Evolutionary conservation across 2,888 invertebrate genomes (phyloP), one percentile per base, ranked within the genome.

Genomic region (Drymonia ruficornis): DNA sequence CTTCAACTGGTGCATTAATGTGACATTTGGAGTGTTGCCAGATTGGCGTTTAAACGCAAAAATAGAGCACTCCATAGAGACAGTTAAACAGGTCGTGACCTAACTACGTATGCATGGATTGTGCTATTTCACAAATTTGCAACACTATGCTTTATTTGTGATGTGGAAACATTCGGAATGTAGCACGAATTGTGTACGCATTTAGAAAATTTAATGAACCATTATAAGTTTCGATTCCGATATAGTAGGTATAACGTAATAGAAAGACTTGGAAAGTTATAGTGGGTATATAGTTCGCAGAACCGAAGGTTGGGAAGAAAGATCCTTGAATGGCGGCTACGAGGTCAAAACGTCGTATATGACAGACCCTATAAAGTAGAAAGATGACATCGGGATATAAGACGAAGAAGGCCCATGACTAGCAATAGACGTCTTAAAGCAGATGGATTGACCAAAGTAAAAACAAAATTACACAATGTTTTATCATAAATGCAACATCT

Each of bases 41-140:
- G 29, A 34, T 47, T 47, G 47, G 47, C 34, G 34, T 47, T 34
- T 47, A 34, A 47, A 47, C 31, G 45, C 45, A 45, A 47, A 47
- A 47, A 47, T 34, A 47, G 47, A 34, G 34, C 47, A 18, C 47
- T 47, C 29, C 12, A 31, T 47, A 47, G 23, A 45, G 28, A 45
- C 28, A 45, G 23, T 45, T 45, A 45, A 45, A 28, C 28, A 45
- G 45, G 45, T 45, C 45, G 18, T n/a, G 45, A 45, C 45, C 45
- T 15, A 15, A 15, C 15, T 28, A 8, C n/a, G 15, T n/a, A 45
- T 28, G 28, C 28, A 45, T 45, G 45, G 28, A 28, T 28, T 45
- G 45, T 45, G 3, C n/a, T 9, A 18, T 28, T 45, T 28, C 45
- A 45, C 1, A 45, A 15, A 45, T 28, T 45, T 45, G 45, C 28